Conservation (phyloP, 1,140 invertebrate genomes). For the Dreissena rostriformis region DNA sequence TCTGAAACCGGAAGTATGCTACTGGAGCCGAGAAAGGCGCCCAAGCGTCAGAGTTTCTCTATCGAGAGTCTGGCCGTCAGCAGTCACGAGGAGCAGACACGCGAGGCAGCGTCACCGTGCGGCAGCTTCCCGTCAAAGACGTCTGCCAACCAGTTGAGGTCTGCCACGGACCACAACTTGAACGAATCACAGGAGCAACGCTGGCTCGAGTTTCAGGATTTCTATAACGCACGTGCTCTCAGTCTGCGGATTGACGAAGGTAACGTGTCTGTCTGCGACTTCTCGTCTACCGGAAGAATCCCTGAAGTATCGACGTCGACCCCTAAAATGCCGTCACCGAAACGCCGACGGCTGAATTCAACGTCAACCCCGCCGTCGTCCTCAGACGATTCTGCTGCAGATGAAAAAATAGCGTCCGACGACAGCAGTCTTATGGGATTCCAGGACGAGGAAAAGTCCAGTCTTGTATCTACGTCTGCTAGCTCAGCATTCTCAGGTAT, state of each 20-base stretch:
- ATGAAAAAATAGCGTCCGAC: constrained; percentile 34
- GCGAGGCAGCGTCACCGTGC: constrained; percentile 9
- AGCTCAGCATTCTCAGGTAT: constrained; percentile 22
- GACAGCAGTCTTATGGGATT: constrained; percentile 14
- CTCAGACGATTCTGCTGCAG: constrained; percentile 12
- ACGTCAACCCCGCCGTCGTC: constrained; percentile 34
- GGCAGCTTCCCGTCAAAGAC: neutral
- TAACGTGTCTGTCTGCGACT: neutral
- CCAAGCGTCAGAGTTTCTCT: constrained; percentile 52
- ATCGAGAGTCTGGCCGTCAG: constrained; percentile 48
- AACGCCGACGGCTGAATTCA: constrained; percentile 38
- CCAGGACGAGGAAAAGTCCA: constrained; percentile 25
- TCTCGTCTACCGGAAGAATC: neutral
- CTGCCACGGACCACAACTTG: constrained; percentile 1
- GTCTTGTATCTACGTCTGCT: neutral
- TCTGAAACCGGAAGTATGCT: constrained; percentile 21
- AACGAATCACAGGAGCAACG: neutral
- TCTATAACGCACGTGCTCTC: constrained; percentile 1
- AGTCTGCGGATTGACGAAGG: neutral
- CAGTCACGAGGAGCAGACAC: constrained; percentile 22
- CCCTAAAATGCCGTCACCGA: constrained; percentile 26
- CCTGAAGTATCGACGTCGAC: constrained; percentile 26
- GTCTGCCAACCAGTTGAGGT: too few relatives aligned
- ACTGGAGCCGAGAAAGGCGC: neutral
- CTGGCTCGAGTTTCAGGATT: neutral